Percentiles rank a stretch among this genome's conserved stretches.
Evolutionary conservation across 2,888 invertebrate genomes (phyloP).

Genomic region (Drosophila mulleri): DNA sequence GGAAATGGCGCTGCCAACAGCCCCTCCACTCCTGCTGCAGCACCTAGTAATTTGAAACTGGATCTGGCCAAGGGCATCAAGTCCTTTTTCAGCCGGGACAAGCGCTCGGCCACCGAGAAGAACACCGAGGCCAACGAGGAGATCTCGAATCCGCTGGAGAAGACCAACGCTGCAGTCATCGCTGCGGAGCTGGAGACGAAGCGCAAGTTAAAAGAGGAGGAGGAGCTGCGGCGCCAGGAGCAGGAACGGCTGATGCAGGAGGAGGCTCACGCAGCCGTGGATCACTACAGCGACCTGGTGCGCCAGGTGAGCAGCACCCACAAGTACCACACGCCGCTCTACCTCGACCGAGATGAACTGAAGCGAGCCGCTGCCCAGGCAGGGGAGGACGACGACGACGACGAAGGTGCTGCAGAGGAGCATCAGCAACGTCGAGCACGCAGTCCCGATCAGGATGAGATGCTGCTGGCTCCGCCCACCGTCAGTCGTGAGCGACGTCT

Average conservation of each 20-base stretch:
- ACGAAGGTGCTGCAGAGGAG: conserved; percentile 49
- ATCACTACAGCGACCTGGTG: conserved; percentile 93
- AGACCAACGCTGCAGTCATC: conserved; percentile 67
- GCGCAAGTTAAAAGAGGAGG: conserved; percentile 80
- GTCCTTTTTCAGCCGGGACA: conserved; percentile 83
- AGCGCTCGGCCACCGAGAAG: conserved; percentile 78
- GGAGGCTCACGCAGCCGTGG: conserved; percentile 89
- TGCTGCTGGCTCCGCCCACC: conserved; percentile 63
- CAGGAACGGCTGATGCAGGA: conserved; percentile 85
- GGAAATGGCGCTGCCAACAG: not conserved
- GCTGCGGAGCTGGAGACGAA: conserved; percentile 84
- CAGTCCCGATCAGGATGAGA: conserved; percentile 71
- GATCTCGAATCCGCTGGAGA: conserved; percentile 69
- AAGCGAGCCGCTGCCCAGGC: conserved; percentile 87
- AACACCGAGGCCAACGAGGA: conserved; percentile 81
- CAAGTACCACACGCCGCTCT: conserved; percentile 86
- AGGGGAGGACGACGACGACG: conserved; percentile 77
- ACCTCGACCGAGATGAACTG: conserved; percentile 88
- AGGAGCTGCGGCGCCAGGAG: conserved; percentile 79
- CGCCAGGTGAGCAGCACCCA: conserved; percentile 88
- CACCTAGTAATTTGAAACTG: conserved; percentile 48
- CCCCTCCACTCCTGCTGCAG: not conserved
- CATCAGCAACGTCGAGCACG: conserved; percentile 73
- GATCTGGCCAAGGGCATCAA: conserved; percentile 82
- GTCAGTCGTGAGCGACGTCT: conserved; percentile 76